Conservation (phyloP, 2,888 invertebrate species). For the Ormia ochracea region DNA sequence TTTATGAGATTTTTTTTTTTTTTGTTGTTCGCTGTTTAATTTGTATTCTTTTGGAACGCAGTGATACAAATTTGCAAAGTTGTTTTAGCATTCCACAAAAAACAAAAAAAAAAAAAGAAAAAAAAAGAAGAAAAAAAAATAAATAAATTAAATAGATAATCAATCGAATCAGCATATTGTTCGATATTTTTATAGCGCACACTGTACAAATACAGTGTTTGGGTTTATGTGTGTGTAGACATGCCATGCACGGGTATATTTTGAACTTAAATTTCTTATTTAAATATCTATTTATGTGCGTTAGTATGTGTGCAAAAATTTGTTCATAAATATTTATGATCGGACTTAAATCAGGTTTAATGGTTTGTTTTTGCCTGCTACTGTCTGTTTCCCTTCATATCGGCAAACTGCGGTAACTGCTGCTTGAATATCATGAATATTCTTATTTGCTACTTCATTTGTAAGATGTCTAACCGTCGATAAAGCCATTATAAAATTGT, state of each 20-base stretch:
- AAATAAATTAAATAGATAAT: no score
- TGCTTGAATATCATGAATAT: not conserved
- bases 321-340: conserved; percentile 6
- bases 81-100: conserved; percentile 49
- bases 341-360: conserved; percentile 48
- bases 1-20: conserved; percentile 16
- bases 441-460: no score
- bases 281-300: not conserved
- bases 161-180: conserved; percentile 48
- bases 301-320: not conserved
- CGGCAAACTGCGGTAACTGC: not conserved
- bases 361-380: conserved; percentile 25
- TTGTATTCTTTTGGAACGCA: not conserved
- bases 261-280: not conserved
- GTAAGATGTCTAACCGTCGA: no score
- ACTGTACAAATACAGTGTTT: no score
- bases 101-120: conserved; percentile 39
- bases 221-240: not conserved
- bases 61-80: conserved; percentile 20
- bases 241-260: not conserved
- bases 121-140: no score
- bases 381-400: conserved; percentile 27
- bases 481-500: no score
- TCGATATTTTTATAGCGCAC: conserved; percentile 43
- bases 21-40: not conserved